These are phyloP conservation scores for Harpalus rubripes DNA, from an alignment of 2,888 invertebrate species.

Conservation along the genomic window DNA sequence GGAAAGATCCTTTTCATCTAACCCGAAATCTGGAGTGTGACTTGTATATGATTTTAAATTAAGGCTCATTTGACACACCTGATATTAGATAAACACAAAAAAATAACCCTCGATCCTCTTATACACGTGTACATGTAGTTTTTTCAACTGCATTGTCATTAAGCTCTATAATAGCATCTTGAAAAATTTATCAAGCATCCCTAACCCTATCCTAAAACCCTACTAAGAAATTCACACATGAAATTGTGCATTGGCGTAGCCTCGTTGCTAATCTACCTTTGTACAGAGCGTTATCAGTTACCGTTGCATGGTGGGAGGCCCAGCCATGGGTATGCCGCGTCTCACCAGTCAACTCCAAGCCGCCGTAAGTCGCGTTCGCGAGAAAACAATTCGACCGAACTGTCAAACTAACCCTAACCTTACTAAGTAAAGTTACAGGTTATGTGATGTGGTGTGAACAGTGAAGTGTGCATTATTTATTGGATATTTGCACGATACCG, in stretches of 20 bases:
- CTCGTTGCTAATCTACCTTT: conserved; percentile 59
- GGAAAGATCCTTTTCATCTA: no score
- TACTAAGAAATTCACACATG: background rate
- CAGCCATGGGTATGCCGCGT: conserved; percentile 57
- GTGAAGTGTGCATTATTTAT: background rate
- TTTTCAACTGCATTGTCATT: background rate
- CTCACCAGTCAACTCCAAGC: conserved; percentile 44
- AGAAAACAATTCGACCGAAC: background rate
- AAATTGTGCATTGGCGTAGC: conserved; percentile 1
- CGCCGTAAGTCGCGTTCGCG: conserved; percentile 23
- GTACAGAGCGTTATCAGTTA: conserved; percentile 62
- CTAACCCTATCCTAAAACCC: background rate
- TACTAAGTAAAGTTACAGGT: conserved; percentile 46
- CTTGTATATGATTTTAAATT: no score
- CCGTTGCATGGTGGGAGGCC: conserved; percentile 63
- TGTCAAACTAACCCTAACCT: conserved; percentile 50
- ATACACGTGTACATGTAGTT: background rate
- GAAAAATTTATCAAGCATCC: background rate
- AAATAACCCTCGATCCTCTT: no score
- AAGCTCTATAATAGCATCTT: background rate
- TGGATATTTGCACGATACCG: conserved; percentile 4
- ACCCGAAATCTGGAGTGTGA: no score
- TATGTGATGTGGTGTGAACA: conserved; percentile 26
- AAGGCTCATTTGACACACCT: no score
- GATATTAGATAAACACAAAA: no score